These are phyloP conservation scores for Ceyx cyanopectus DNA, from an alignment of 2,113 vertebrate genomes.

Conservation along the genomic window DNA sequence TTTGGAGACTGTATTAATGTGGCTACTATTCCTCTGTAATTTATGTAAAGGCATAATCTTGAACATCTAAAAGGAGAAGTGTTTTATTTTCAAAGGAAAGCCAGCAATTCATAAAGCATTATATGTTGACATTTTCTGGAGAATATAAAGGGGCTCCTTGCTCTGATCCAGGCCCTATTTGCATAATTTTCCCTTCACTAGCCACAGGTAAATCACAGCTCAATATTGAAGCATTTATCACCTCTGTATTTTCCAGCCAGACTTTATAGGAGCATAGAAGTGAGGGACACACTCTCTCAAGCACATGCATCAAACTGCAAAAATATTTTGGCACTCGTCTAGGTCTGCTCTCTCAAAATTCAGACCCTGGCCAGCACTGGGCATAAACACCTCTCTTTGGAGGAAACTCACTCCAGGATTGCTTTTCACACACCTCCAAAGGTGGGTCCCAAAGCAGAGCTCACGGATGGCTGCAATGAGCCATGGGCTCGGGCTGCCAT, in stretches of 20 bases:
- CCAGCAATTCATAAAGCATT: slow-evolving; percentile 67
- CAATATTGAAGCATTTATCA: slow-evolving; percentile 78
- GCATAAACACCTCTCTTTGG: neutral
- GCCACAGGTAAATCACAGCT: slow-evolving; percentile 75
- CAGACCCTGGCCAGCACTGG: neutral
- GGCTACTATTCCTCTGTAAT: slow-evolving; percentile 15
- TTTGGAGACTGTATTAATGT: neutral
- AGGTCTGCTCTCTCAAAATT: neutral
- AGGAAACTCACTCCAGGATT: neutral
- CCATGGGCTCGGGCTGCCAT: fast-evolving
- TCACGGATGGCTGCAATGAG: neutral
- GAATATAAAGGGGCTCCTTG: slow-evolving; percentile 65
- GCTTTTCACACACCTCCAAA: neutral
- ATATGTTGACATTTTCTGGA: slow-evolving; percentile 52
- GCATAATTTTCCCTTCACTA: slow-evolving; percentile 73
- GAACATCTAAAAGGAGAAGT: slow-evolving; percentile 34
- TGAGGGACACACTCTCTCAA: neutral
- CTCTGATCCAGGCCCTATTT: slow-evolving; percentile 66
- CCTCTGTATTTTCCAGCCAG: slow-evolving; percentile 55
- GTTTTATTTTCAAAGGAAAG: slow-evolving; percentile 61
- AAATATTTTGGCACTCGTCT: neutral
- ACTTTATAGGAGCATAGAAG: slow-evolving; percentile 20
- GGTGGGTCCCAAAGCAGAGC: neutral
- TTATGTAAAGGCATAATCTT: slow-evolving; percentile 48
- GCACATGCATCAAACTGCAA: neutral